Conservation (phyloP, 1,140 invertebrate genomes). For the Muscidifurax raptorellus region DNA sequence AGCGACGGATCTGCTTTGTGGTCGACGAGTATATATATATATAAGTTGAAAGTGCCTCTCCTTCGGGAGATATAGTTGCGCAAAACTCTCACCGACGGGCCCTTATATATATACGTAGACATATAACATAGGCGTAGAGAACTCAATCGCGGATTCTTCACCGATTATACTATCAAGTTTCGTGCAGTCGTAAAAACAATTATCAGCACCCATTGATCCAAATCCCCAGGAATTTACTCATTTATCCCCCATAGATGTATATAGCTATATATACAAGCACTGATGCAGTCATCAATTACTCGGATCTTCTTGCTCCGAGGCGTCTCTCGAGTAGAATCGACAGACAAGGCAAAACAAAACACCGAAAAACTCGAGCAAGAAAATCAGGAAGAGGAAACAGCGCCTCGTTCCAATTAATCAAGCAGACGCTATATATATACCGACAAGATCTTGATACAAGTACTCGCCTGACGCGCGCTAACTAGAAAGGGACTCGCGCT, state of each 20-base stretch:
- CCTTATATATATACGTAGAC: too few relatives aligned
- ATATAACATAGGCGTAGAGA: too few relatives aligned
- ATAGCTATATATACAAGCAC: too few relatives aligned
- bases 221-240: not conserved
- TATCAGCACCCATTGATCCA: not conserved
- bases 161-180: not conserved
- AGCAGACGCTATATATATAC: not conserved
- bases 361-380: not conserved
- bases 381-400: not conserved
- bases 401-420: not conserved
- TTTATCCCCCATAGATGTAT: not conserved
- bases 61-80: too few relatives aligned
- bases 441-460: not conserved
- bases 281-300: not conserved
- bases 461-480: not conserved
- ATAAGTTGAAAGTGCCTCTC: too few relatives aligned
- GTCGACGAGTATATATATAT: not conserved
- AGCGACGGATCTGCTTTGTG: not conserved
- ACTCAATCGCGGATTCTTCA: not conserved
- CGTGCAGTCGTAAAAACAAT: not conserved
- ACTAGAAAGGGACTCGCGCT: too few relatives aligned
- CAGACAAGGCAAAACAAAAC: not conserved
- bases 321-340: not conserved
- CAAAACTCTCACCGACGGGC: too few relatives aligned
- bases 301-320: not conserved